Base-by-base conservation (phyloP, 2,797 vertebrate species). In the Fringilla coelebs region DNA sequence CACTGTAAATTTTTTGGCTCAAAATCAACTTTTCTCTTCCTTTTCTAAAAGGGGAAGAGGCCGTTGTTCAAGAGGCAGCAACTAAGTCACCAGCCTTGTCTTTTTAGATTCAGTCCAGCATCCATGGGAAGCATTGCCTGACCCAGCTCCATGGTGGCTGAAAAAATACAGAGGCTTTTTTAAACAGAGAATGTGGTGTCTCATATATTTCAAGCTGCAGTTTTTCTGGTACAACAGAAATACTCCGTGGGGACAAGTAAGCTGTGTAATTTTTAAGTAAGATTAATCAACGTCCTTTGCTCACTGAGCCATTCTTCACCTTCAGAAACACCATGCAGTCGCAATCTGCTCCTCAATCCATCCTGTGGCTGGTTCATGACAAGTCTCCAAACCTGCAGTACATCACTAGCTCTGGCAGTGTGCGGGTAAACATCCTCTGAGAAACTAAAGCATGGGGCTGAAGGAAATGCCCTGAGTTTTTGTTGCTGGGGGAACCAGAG, bases 351-450 rank as follows among this genome's bases (percentile, higher is more conserved):
- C 21, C 68, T 85, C 0, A 0, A 61, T 85, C 87, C 83, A 61
- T 90, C 63, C 85, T 52, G 3, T 2, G 2, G 31, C 68, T 87
- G 65, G n/a, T 68, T 76, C 74, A 34, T 2, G 2, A 58, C 49
- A 79, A 84, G 36, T 60, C 74, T 36, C 82, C 22, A 24, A 31
- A 66, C 74, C 51, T 77, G 57, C 63, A 85, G 41, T 55, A 54
- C 54, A 72, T 89, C 66, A 45, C 48, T 28, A 51, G 15, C 67
- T 94, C 67, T 73, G 67, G 60, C 85, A 93, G 41, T 0, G 0
- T 43, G 49, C 75, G 51, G 75, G 74, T 88, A 93, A 93, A 94
- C 68, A 79, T 86, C 73, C 85, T 90, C 57, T 78, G 73, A 58
- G 62, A 93, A 93, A 52, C 19, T 43, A 31, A 88, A 94, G 70